phyloP scores from a whole-genome alignment of 2,797 vertebrate genomes.

The Peromyscus attwateri region DNA sequence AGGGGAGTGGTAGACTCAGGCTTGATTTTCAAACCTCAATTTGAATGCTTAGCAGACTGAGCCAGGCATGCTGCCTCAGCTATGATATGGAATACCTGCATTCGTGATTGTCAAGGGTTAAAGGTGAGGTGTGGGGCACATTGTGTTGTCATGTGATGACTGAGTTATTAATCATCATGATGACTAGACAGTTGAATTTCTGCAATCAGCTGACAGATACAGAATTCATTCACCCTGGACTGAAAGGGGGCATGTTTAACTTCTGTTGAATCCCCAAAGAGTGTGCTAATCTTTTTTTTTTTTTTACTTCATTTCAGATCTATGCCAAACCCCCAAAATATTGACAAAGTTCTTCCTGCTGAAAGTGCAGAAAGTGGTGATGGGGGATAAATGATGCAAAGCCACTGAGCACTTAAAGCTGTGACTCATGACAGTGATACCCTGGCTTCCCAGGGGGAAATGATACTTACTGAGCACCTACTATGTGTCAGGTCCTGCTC shows the following conservation, averaged over 20 bases:
- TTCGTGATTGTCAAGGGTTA: slow-evolving; percentile 36
- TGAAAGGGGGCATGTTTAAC: neutral
- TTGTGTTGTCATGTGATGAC: neutral
- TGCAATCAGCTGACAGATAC: neutral
- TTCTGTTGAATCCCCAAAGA: neutral
- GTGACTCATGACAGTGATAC: neutral
- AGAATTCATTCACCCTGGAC: neutral
- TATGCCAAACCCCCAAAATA: neutral
- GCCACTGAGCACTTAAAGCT: neutral
- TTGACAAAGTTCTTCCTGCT: neutral
- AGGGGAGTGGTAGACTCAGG: neutral
- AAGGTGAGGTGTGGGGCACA: neutral
- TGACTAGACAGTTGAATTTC: slow-evolving; percentile 53
- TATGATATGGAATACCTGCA: neutral
- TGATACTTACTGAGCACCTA: neutral
- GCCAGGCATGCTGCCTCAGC: slow-evolving; percentile 41
- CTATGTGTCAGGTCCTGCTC: neutral
- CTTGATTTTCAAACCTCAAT: neutral
- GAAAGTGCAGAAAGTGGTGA: neutral
- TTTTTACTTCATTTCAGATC: neutral
- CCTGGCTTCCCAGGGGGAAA: neutral
- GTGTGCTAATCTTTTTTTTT: neutral
- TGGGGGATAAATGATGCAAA: neutral
- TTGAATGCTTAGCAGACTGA: neutral
- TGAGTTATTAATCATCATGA: slow-evolving; percentile 20